Evolutionary conservation across 2,113 vertebrate genomes (phyloP).

Genomic region (Cacatua alba): DNA sequence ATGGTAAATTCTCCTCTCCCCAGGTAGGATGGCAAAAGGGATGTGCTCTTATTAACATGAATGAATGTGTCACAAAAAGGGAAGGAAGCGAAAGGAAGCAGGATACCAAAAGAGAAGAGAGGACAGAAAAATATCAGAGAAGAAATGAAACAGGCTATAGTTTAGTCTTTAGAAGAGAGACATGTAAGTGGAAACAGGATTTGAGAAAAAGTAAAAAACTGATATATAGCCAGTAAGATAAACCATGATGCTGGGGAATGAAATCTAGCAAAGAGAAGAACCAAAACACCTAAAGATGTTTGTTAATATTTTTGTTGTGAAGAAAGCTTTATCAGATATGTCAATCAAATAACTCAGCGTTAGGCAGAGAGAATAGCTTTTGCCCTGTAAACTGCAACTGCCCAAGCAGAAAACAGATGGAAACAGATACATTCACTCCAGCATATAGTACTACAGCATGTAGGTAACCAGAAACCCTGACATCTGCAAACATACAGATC

Average conservation of each 20-base stretch:
- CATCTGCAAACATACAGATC: background rate
- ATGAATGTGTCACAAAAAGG: background rate
- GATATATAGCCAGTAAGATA: background rate
- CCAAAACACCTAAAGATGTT: background rate
- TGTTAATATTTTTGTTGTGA: background rate
- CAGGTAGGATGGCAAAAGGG: background rate
- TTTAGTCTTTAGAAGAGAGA: background rate
- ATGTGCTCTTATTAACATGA: background rate
- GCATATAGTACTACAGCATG: background rate
- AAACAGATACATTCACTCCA: background rate
- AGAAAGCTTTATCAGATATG: background rate
- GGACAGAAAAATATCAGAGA: background rate
- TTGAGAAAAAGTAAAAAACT: background rate
- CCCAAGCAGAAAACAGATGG: background rate
- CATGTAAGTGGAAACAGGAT: background rate
- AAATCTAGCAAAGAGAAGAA: background rate
- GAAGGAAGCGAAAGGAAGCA: background rate
- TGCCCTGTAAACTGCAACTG: background rate
- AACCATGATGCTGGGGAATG: background rate
- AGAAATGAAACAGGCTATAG: background rate
- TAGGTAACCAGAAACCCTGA: background rate
- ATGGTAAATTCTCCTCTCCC: background rate
- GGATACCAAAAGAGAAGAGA: background rate
- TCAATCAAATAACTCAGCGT: background rate
- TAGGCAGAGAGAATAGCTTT: background rate